Evolutionary conservation across 2,113 vertebrate genomes (phyloP), one percentile per base, ranked within the genome.

Genomic region (Paedocypris sp.): DNA sequence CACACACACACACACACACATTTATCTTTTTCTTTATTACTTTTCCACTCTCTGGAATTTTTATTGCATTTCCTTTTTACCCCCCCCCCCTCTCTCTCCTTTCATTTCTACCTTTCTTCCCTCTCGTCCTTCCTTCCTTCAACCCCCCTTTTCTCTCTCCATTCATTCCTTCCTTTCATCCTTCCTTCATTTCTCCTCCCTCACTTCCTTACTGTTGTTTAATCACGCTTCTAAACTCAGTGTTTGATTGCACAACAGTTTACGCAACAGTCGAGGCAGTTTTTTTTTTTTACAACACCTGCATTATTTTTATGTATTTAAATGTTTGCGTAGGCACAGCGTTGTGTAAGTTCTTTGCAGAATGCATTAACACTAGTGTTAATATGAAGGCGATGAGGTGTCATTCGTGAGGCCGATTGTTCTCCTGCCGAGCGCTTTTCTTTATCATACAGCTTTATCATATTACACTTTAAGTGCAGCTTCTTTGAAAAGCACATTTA

Each of bases 361-460:
- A 29, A 57, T 33, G 29, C 29, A 10, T 60, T 47, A 10, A 36
- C 19, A 19, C 26, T 23, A 29, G 46, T 32, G 33, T 49, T 42
- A 11, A 49, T n/a, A 56, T 33, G 22, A 29, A 49, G 45, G 57
- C 49, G 59, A 62, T 47, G 13, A 20, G 20, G 22, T 11, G 3
- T 16, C 19, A 18, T 3, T 5, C 1, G 58, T 57, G 39, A 32
- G 47, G 45, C 22, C 39, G n/a, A n/a, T 26, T 39, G 35, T 4
- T 53, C 32, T 5, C 19, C n/a, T 18, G 5, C 22, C 16, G 20
- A 31, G 7, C 33, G 9, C 11, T 56, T 53, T 52, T 39, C 18
- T 39, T 64, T 53, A 60, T 65, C 42, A 35, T 35, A 12, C 16
- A 11, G 42, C 43, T 41, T 56, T 33, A 49, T 56, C 65, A 38